Conservation (phyloP, 2,797 vertebrate species). For the Natrix natrix region DNA sequence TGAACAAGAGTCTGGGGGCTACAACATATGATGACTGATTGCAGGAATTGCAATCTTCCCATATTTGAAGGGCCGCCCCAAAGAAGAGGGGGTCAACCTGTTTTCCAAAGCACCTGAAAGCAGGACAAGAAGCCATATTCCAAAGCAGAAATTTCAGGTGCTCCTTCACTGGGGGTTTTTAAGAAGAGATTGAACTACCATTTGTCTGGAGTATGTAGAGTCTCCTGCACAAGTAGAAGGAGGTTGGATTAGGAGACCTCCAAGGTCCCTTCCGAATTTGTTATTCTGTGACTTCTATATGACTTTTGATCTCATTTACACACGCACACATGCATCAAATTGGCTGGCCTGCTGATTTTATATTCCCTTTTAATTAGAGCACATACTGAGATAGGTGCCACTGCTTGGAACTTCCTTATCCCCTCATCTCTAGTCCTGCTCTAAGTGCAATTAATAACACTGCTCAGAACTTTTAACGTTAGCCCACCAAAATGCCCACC, state of each 20-base stretch:
- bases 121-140: not conserved
- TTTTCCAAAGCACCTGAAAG: not conserved
- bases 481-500: constrained; percentile 31
- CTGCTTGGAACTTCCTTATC: constrained; percentile 54
- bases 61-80: not conserved
- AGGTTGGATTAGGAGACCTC: not conserved
- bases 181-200: not conserved
- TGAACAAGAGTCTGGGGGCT: not conserved
- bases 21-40: not conserved
- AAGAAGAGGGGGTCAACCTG: not conserved
- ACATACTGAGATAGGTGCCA: constrained; percentile 50
- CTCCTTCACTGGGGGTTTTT: not conserved
- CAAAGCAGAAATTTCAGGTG: not conserved
- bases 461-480: constrained; percentile 45
- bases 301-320: constrained; percentile 67
- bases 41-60: not conserved
- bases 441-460: constrained; percentile 56
- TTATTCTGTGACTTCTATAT: not conserved
- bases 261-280: not conserved
- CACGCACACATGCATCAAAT: constrained; percentile 35
- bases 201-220: not conserved
- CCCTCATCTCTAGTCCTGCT: not conserved
- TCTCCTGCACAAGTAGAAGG: not conserved
- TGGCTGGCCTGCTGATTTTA: constrained; percentile 66
- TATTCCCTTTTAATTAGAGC: constrained; percentile 58